Evolutionary conservation across 1,140 invertebrate species (phyloP).

Genomic region (Bombus turneri): DNA sequence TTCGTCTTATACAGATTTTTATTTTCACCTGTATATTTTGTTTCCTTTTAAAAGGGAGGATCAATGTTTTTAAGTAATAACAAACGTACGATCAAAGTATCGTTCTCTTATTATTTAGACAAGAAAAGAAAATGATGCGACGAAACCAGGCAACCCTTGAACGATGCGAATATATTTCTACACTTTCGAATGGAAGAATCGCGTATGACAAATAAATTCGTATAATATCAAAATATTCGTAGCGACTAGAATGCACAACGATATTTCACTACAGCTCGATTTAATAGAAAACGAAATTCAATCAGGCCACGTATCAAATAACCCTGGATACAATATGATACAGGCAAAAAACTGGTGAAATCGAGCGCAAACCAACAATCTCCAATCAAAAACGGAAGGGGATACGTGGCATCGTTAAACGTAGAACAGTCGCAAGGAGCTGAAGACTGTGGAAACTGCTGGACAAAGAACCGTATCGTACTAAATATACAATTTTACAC

Average conservation of each 20-base stretch:
- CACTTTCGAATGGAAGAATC: background rate
- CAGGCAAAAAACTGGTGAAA: background rate
- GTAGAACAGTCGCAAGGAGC: background rate
- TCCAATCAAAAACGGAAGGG: background rate
- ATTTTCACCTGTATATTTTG: too few species aligned
- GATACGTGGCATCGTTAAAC: background rate
- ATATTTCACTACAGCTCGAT: background rate
- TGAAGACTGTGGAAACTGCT: background rate
- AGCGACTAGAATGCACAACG: background rate
- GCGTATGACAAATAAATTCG: constrained; percentile 5
- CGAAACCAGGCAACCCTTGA: background rate
- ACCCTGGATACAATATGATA: constrained; percentile 7
- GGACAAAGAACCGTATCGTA: background rate
- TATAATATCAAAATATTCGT: constrained; percentile 13
- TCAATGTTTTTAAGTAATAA: too few species aligned
- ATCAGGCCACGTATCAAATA: constrained; percentile 1
- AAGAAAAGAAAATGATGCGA: background rate
- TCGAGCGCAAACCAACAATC: background rate
- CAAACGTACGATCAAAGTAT: too few species aligned
- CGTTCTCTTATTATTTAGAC: too few species aligned
- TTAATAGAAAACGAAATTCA: constrained; percentile 33
- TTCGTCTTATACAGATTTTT: too few species aligned
- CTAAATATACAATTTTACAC: too few species aligned
- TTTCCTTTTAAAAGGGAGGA: too few species aligned
- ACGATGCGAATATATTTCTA: background rate